Conservation (phyloP, 2,888 invertebrate species). For the Monopis laevigella region DNA sequence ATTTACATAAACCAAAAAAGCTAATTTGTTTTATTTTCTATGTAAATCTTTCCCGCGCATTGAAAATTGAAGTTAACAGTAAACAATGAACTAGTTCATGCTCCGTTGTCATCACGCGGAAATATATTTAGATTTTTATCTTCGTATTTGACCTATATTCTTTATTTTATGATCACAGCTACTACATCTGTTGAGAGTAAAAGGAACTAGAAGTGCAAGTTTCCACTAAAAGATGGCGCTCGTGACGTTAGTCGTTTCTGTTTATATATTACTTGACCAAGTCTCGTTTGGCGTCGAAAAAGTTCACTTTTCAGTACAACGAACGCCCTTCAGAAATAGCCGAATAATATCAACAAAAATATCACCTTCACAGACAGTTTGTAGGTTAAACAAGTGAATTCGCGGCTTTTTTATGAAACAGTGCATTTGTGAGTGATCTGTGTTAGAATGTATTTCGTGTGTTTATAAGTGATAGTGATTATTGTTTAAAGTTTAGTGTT, state of each 20-base stretch:
- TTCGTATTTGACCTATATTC: too few species aligned
- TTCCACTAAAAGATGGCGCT: conserved; percentile 64
- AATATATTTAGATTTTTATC: too few species aligned
- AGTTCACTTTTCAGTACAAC: conserved; percentile 11
- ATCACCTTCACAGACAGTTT: conserved; percentile 66
- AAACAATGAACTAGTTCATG: too few species aligned
- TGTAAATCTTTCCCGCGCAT: too few species aligned
- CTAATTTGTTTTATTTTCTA: too few species aligned
- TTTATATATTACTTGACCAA: conserved; percentile 37
- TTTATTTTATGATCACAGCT: too few species aligned
- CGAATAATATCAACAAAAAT: conserved; percentile 63
- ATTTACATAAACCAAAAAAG: too few species aligned
- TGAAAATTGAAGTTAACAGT: too few species aligned
- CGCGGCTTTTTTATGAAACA: conserved; percentile 34
- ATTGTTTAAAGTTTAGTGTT: conserved; percentile 18
- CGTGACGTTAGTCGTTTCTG: too few species aligned
- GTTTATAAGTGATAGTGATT: conserved; percentile 19
- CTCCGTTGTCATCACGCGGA: too few species aligned
- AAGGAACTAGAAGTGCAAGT: too few species aligned
- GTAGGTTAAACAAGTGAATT: conserved; percentile 65
- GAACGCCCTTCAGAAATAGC: conserved; percentile 23
- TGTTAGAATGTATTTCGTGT: conserved; percentile 26
- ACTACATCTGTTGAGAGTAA: too few species aligned
- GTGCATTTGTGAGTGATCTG: not conserved
- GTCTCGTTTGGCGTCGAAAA: conserved; percentile 27